Conservation (phyloP, 2,113 vertebrate genomes). For the Chaetorhynchus papuensis region DNA sequence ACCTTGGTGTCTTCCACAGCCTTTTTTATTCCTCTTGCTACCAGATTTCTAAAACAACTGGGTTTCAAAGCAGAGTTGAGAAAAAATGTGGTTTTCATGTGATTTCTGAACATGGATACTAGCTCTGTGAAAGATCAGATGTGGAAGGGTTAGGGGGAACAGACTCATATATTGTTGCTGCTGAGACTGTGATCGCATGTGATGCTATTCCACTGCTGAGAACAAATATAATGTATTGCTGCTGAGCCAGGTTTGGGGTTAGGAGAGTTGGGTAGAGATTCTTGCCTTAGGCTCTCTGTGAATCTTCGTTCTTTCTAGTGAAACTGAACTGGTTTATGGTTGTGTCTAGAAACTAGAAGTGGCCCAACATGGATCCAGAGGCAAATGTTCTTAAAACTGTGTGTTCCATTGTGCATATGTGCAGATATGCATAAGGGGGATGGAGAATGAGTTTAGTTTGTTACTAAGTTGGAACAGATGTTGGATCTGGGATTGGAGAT, state of each 20-base stretch:
- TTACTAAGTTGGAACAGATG: constrained; percentile 53
- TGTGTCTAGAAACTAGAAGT: constrained; percentile 18
- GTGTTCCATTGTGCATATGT: not conserved
- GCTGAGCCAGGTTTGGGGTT: not conserved
- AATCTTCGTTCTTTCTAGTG: not conserved
- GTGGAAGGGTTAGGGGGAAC: not conserved
- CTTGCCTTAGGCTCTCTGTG: not conserved
- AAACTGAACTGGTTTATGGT: constrained; percentile 28
- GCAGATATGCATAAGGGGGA: not conserved
- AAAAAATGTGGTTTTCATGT: not conserved
- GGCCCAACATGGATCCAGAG: not conserved
- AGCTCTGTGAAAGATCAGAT: not conserved
- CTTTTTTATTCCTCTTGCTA: not conserved
- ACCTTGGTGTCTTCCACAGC: not conserved
- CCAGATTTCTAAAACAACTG: not conserved
- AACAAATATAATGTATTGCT: not conserved
- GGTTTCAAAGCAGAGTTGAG: not conserved
- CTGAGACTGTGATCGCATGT: not conserved
- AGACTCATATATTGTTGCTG: not conserved
- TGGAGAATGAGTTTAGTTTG: constrained; percentile 16
- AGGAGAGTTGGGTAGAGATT: constrained; percentile 27
- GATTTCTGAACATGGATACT: not conserved
- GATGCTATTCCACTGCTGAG: not conserved
- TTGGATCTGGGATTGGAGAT: not conserved
- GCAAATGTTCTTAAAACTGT: constrained; percentile 32